Evolutionary conservation across 2,888 invertebrate genomes (phyloP), one percentile per base, ranked within the genome.

Genomic region (Drosophila mettleri): DNA sequence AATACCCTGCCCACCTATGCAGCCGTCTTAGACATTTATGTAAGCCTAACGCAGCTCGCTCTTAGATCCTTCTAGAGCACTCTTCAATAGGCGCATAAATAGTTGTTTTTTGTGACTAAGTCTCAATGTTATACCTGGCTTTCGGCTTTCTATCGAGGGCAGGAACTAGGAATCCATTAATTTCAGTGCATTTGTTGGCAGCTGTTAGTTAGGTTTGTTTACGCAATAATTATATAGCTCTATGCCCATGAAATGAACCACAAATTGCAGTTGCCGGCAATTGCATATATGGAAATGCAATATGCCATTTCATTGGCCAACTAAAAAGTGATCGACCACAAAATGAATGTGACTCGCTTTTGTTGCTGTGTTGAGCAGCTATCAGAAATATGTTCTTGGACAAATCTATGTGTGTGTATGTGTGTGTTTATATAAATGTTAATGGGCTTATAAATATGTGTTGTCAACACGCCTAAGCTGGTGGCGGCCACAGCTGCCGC

Each of bases 381-480:
- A 45, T 45, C 62, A 22, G n/a, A 49, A 63, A 51, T 43, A 43
- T 63, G 63, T 43, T 29, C 9, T 45, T 18, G 29, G 18, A 10
- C 18, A 18, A 16, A 18, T 38, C 38, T 38, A 18, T 18, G 9
- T 36, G 2, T 16, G 16, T 36, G 2, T 16, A 8, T 36, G 2
- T 34, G 8, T 18, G 3, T 18, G 2, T 38, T 1, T 2, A 27
- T 43, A 31, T 14, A 48, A 20, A 31, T 48, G 46, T 31, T 27
- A 48, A 48, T 48, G 31, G 31, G 18, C 29, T 16, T 31, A 38
- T 41, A 53, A 48, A 53, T 54, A 66, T 20, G 67, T 45, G 16
- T 38, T 67, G 51, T 67, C 57, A 57, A 57, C 67, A 57, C 65
- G 33, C 24, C 46, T 12, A n/a, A 29, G 39, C 39, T 65, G 49